Percentiles rank a stretch among this genome's conserved stretches.
Evolutionary conservation across 2,797 vertebrate genomes (phyloP).

Genomic region (Hozukius guyotensis): DNA sequence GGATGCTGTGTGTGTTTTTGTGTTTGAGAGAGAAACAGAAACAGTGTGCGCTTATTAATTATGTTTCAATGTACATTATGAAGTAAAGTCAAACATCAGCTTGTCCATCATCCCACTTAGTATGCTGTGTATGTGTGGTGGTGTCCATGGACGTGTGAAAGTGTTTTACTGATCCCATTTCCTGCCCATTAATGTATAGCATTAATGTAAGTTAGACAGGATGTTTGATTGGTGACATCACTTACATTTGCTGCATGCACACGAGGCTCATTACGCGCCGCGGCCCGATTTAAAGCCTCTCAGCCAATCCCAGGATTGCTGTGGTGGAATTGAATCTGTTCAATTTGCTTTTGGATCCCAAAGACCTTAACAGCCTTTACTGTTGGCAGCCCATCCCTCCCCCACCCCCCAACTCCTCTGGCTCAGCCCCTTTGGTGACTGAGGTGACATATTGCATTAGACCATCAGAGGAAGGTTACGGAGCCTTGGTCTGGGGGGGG

Average conservation of each 20-base stretch:
- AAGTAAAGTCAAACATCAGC: constrained; percentile 28
- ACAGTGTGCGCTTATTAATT: constrained; percentile 21
- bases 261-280: constrained; percentile 47
- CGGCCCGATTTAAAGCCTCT: constrained; percentile 41
- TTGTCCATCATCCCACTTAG: constrained; percentile 19
- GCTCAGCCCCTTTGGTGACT: constrained; percentile 38
- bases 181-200: constrained; percentile 47
- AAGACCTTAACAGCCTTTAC: constrained; percentile 50
- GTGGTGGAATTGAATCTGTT: constrained; percentile 61
- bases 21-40: constrained; percentile 17
- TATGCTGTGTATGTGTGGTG: neutral
- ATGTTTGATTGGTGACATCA: constrained; percentile 58
- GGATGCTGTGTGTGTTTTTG: constrained; percentile 38
- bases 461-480: constrained; percentile 62
- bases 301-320: constrained; percentile 37
- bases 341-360: constrained; percentile 64
- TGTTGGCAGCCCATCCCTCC: constrained; percentile 1
- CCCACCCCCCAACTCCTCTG: neutral
- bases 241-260: constrained; percentile 41
- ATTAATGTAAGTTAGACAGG: constrained; percentile 56
- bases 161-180: constrained; percentile 46
- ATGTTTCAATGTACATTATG: constrained; percentile 10
- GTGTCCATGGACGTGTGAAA: neutral
- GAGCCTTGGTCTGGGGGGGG: constrained; percentile 44
- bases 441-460: constrained; percentile 77